A percentile compares a stretch with the other conserved stretches of the same genome.
These are phyloP conservation scores for Drosophila obscura DNA, from an alignment of 1,140 invertebrate genomes.

Conservation along the genomic window DNA sequence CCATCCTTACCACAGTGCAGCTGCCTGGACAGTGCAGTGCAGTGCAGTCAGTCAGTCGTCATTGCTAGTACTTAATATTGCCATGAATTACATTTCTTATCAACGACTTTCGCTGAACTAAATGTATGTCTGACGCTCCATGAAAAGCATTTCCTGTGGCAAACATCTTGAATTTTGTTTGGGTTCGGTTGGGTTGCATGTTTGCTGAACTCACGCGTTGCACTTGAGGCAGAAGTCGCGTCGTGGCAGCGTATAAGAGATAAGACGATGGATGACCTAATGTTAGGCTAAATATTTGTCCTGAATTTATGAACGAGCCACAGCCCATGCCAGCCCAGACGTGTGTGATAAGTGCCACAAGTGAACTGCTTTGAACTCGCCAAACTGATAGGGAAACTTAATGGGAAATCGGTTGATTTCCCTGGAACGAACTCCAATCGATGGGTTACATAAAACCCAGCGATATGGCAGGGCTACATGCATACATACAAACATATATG, in stretches of 20 bases:
- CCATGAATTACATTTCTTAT: slow-evolving; percentile 60
- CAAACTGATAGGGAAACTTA: slow-evolving; percentile 36
- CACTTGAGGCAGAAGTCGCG: slow-evolving; percentile 37
- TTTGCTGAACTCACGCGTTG: slow-evolving; percentile 46
- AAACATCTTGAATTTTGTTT: slow-evolving; percentile 7
- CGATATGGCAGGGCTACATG: slow-evolving; percentile 30
- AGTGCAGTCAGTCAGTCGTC: neutral
- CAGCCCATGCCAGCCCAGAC: neutral
- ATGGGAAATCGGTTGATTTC: slow-evolving; percentile 33
- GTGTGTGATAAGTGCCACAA: slow-evolving; percentile 48
- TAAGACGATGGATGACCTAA: slow-evolving; percentile 65
- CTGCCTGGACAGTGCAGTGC: slow-evolving; percentile 12
- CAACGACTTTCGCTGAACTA: slow-evolving; percentile 45
- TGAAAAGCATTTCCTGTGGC: slow-evolving; percentile 59
- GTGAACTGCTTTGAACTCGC: slow-evolving; percentile 41
- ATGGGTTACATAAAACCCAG: slow-evolving; percentile 40
- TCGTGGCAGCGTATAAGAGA: slow-evolving; percentile 8
- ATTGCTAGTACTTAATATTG: slow-evolving; percentile 20
- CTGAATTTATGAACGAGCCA: slow-evolving; percentile 31
- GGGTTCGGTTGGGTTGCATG: slow-evolving; percentile 1
- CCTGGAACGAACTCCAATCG: slow-evolving; percentile 13
- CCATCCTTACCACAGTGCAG: slow-evolving; percentile 17
- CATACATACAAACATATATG: too few species aligned
- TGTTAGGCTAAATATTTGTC: slow-evolving; percentile 65
- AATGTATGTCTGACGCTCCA: slow-evolving; percentile 28